Percentiles rank a stretch among this genome's conserved stretches.
These are phyloP conservation scores for Nanger granti DNA, from an alignment of 2,113 vertebrate species.

Conservation along the genomic window DNA sequence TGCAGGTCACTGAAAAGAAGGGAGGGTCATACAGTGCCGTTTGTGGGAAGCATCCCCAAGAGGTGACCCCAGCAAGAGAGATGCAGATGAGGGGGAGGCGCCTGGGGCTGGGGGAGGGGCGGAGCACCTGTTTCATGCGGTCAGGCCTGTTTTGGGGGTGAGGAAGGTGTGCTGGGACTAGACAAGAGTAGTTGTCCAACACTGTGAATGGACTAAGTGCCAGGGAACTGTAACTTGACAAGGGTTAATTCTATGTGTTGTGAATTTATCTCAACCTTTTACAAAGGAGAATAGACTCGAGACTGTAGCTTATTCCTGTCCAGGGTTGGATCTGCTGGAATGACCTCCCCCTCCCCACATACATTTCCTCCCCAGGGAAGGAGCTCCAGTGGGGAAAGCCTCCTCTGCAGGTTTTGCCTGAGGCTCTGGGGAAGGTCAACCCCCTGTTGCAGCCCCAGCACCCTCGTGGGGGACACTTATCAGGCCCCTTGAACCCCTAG, in stretches of 20 bases:
- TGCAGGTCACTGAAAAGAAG: not conserved
- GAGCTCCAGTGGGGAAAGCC: not conserved
- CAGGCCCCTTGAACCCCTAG: not conserved
- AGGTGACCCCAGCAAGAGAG: not conserved
- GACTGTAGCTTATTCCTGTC: not conserved
- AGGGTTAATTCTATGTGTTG: not conserved
- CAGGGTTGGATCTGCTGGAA: accelerated
- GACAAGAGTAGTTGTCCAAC: not conserved
- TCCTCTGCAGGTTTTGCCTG: not conserved
- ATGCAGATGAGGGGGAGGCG: not conserved
- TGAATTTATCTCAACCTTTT: not conserved
- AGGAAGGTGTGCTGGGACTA: too few relatives aligned
- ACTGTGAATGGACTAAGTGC: not conserved
- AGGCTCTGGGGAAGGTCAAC: not conserved
- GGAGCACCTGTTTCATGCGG: accelerated
- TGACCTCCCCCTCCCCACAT: accelerated
- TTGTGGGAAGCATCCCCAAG: not conserved
- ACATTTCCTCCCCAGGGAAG: not conserved
- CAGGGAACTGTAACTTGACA: not conserved
- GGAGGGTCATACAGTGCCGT: accelerated
- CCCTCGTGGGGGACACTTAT: accelerated
- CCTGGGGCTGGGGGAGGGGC: not conserved
- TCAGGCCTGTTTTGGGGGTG: not conserved
- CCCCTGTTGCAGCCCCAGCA: accelerated
- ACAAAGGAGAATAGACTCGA: accelerated